A percentile compares a stretch with the other conserved stretches of the same genome.
phyloP scores from a whole-genome alignment of 2,797 vertebrate species.

The Dermochelys coriacea region DNA sequence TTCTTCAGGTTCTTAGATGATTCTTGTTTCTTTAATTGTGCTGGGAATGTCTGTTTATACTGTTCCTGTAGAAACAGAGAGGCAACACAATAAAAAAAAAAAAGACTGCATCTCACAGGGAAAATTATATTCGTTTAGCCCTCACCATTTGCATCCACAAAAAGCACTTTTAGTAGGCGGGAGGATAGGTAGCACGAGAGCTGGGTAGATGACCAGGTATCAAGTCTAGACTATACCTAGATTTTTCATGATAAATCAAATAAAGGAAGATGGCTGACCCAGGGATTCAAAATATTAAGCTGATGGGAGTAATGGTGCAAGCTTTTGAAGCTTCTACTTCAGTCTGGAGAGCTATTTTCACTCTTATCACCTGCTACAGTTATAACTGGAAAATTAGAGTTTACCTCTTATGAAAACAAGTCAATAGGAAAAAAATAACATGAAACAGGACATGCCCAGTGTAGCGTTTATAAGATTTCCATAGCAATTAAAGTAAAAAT shows the following conservation, averaged over 20 bases:
- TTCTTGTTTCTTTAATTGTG: constrained; percentile 86
- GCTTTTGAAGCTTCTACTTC: not conserved
- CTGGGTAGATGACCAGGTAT: not conserved
- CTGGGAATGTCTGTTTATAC: constrained; percentile 86
- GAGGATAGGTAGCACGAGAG: not conserved
- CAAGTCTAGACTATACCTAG: rapidly evolving
- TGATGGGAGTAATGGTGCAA: not conserved
- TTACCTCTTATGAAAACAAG: not conserved
- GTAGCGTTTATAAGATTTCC: not conserved
- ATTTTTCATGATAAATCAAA: not conserved
- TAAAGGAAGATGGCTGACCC: not conserved
- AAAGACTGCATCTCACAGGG: constrained; percentile 35
- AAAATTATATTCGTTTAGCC: not conserved
- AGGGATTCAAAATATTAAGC: not conserved
- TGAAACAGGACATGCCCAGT: not conserved
- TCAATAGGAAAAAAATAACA: not conserved
- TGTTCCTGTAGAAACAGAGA: constrained; percentile 85
- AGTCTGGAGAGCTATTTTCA: not conserved
- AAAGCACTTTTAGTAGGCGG: not conserved
- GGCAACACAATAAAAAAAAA: constrained; percentile 13
- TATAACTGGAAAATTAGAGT: not conserved
- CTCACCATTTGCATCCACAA: constrained; percentile 1
- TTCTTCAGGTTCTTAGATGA: constrained; percentile 90
- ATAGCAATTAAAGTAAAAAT: not conserved
- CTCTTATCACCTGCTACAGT: not conserved